Evolutionary conservation across 1,140 invertebrate genomes (phyloP).

Genomic region (Hirudo medicinalis): DNA sequence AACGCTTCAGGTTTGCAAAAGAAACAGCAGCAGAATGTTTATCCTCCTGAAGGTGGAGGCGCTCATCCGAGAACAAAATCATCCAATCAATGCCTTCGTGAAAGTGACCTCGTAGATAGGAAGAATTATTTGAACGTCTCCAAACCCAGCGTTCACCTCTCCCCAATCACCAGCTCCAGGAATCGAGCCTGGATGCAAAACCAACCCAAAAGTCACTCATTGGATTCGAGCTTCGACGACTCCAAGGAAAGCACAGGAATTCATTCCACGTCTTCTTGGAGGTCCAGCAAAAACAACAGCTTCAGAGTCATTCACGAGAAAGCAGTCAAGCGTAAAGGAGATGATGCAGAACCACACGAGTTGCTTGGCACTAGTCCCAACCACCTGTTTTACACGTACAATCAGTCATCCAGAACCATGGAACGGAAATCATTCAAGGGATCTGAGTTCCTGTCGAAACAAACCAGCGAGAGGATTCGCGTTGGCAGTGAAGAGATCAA

Average conservation of each 20-base stretch:
- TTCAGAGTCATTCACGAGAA: background rate
- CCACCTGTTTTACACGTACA: slow-evolving; percentile 1
- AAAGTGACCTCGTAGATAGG: background rate
- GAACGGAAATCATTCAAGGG: background rate
- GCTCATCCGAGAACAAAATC: background rate
- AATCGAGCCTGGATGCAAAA: slow-evolving; percentile 5
- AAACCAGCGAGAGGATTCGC: slow-evolving; percentile 4
- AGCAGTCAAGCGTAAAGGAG: background rate
- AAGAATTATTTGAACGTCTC: slow-evolving; percentile 5
- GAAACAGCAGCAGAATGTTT: background rate
- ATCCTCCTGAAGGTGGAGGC: background rate
- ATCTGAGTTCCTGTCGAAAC: slow-evolving; percentile 10
- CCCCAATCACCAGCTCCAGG: too few relatives aligned
- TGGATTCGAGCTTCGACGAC: slow-evolving; percentile 12
- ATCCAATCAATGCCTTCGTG: background rate
- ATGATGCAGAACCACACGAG: background rate
- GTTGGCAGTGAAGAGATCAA: background rate
- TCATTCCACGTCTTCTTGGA: too few relatives aligned
- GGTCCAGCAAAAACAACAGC: too few relatives aligned
- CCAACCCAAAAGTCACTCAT: slow-evolving; percentile 13
- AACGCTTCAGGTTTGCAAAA: background rate
- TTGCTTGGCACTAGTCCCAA: background rate
- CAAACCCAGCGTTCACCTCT: background rate
- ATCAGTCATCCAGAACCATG: background rate
- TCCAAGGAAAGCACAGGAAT: background rate